Evolutionary conservation across 2,888 invertebrate genomes (phyloP).

Genomic region (Mayetiola destructor): DNA sequence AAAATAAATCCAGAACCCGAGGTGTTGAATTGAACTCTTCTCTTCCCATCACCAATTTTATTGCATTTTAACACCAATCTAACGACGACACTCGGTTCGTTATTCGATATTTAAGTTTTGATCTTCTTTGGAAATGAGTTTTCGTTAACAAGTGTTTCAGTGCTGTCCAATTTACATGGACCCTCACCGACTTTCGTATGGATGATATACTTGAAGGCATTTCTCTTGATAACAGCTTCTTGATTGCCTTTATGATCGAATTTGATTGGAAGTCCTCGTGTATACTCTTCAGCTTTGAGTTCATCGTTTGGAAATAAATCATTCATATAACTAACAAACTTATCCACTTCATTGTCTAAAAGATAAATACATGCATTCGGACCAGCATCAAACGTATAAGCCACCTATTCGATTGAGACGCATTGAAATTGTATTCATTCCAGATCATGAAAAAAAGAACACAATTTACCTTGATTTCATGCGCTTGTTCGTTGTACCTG

Average conservation of each 20-base stretch:
- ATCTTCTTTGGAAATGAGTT: conserved; percentile 35
- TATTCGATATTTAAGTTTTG: background rate
- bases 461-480: conserved; percentile 39
- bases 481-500: conserved; percentile 56
- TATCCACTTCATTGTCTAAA: conserved; percentile 56
- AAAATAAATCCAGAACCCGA: too few relatives aligned
- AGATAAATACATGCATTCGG: conserved; percentile 89
- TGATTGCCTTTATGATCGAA: background rate
- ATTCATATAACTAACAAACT: conserved; percentile 51
- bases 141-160: conserved; percentile 38
- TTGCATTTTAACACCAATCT: too few relatives aligned
- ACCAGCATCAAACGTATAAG: conserved; percentile 98
- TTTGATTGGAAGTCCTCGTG: conserved; percentile 41
- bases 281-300: conserved; percentile 35
- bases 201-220: conserved; percentile 66
- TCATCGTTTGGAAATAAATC: conserved; percentile 52
- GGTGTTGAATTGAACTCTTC: too few relatives aligned
- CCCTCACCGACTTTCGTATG: conserved; percentile 72
- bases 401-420: conserved; percentile 34
- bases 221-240: conserved; percentile 25
- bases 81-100: too few relatives aligned
- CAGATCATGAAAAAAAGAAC: background rate
- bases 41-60: too few relatives aligned
- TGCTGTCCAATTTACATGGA: conserved; percentile 39
- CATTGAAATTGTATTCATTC: background rate